A percentile compares a stretch with the other conserved stretches of the same genome.
These are phyloP conservation scores for Protosalanx chinensis DNA, from an alignment of 2,797 vertebrate species.

Conservation along the genomic window DNA sequence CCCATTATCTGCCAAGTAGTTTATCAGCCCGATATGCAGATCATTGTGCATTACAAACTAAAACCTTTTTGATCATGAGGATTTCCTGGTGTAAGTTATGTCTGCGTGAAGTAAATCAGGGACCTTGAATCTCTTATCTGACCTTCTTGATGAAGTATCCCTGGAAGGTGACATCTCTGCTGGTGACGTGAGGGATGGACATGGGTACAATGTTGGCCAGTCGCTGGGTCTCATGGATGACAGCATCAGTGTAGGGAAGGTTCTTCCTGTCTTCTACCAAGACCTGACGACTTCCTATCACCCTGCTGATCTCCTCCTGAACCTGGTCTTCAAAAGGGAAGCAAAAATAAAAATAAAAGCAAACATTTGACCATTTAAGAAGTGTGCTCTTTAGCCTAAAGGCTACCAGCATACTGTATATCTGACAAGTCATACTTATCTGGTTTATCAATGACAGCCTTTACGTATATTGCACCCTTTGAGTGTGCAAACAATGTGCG, in stretches of 20 bases:
- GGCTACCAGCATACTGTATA: too few relatives aligned
- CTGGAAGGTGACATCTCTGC: conserved; percentile 56
- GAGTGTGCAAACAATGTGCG: neutral
- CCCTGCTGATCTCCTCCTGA: conserved; percentile 58
- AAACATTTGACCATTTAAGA: neutral
- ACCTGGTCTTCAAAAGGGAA: conserved; percentile 48
- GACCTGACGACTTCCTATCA: conserved; percentile 46
- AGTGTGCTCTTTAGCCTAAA: neutral
- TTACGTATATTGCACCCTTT: too few relatives aligned
- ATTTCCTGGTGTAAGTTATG: too few relatives aligned
- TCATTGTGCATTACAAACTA: too few relatives aligned
- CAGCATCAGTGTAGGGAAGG: conserved; percentile 60
- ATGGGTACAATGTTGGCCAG: conserved; percentile 49
- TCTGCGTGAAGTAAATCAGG: too few relatives aligned
- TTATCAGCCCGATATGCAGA: too few relatives aligned
- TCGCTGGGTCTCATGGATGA: conserved; percentile 66
- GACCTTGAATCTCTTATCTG: neutral
- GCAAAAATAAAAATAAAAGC: neutral
- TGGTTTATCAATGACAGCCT: too few relatives aligned
- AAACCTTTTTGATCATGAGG: too few relatives aligned
- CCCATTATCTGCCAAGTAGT: too few relatives aligned
- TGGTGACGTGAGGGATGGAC: conserved; percentile 52
- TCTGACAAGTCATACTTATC: too few relatives aligned
- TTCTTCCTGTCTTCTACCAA: conserved; percentile 52
- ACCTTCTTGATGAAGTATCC: conserved; percentile 65